These are phyloP conservation scores for Takifugu flavidus DNA, from an alignment of 2,113 vertebrate species.

Conservation along the genomic window DNA sequence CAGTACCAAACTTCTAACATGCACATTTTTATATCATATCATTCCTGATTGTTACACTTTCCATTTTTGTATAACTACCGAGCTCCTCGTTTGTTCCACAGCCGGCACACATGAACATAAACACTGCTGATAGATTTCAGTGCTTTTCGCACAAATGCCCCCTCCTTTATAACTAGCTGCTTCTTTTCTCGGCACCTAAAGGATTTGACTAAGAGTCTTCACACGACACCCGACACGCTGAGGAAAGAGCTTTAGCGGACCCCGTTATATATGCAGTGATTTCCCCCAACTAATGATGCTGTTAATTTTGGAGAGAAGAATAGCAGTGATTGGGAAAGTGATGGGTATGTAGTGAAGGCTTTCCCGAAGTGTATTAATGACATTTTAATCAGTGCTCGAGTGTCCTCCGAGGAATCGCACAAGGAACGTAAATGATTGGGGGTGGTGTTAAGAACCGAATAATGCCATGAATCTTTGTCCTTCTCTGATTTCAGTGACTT, in stretches of 20 bases:
- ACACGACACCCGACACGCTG: slow-evolving; percentile 33
- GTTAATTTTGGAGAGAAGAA: slow-evolving; percentile 44
- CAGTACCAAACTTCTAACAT: too few relatives aligned
- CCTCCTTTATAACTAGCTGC: slow-evolving; percentile 30
- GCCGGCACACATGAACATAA: slow-evolving; percentile 36
- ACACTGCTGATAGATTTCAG: slow-evolving; percentile 33
- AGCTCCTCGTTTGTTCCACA: slow-evolving; percentile 32
- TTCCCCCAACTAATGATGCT: slow-evolving; percentile 43
- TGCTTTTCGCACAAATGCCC: neutral
- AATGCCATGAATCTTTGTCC: slow-evolving; percentile 36
- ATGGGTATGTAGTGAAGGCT: slow-evolving; percentile 11
- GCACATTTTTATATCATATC: too few relatives aligned
- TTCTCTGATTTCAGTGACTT: slow-evolving; percentile 26
- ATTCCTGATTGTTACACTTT: too few relatives aligned
- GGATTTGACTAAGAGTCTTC: slow-evolving; percentile 45
- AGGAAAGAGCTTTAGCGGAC: slow-evolving; percentile 26
- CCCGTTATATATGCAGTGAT: slow-evolving; percentile 25
- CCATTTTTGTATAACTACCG: neutral
- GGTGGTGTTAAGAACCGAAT: slow-evolving; percentile 22
- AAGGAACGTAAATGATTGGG: slow-evolving; percentile 28
- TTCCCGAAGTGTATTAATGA: slow-evolving; percentile 42
- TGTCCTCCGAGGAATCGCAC: slow-evolving; percentile 26
- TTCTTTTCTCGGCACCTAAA: slow-evolving; percentile 35
- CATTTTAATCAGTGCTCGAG: slow-evolving; percentile 55
- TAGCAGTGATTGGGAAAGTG: slow-evolving; percentile 29